Evolutionary conservation across 1,140 invertebrate species (phyloP).

Genomic region (Drosophila hydei): DNA sequence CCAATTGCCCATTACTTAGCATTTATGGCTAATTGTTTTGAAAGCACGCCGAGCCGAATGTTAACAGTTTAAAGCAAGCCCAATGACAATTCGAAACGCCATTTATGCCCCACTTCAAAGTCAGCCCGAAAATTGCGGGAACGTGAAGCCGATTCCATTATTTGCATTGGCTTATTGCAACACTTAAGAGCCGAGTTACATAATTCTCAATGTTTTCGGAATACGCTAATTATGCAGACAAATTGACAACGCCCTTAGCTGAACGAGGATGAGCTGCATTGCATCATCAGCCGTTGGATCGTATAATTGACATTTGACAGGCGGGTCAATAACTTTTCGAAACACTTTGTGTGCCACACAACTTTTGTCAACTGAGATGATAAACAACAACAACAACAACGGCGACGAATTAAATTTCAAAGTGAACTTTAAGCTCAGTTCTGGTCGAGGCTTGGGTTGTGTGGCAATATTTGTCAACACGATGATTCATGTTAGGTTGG

Average conservation of each 20-base stretch:
- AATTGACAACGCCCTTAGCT: conserved; percentile 34
- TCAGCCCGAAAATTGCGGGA: conserved; percentile 24
- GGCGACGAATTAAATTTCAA: conserved; percentile 23
- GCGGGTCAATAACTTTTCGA: conserved; percentile 63
- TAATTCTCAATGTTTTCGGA: conserved; percentile 14
- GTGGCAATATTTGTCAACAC: not conserved
- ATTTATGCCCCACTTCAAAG: conserved; percentile 34
- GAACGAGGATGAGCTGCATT: conserved; percentile 22
- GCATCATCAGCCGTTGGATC: conserved; percentile 44
- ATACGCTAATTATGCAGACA: conserved; percentile 40
- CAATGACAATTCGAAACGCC: conserved; percentile 43
- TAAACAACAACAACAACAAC: conserved; percentile 9
- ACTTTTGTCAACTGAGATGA: conserved; percentile 49
- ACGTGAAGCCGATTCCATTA: conserved; percentile 23
- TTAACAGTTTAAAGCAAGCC: conserved; percentile 20
- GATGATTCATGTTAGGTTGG: not conserved
- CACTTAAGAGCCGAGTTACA: conserved; percentile 6
- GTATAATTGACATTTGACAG: conserved; percentile 56
- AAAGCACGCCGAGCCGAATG: conserved; percentile 7
- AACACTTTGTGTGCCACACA: conserved; percentile 45
- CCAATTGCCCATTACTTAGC: conserved; percentile 16
- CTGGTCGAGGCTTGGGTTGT: not conserved
- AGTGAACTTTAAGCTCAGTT: conserved; percentile 39
- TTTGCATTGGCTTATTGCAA: conserved; percentile 32
- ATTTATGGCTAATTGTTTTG: conserved; percentile 40